Conservation (phyloP, 2,888 invertebrate species). For the Cynaeus angustus region DNA sequence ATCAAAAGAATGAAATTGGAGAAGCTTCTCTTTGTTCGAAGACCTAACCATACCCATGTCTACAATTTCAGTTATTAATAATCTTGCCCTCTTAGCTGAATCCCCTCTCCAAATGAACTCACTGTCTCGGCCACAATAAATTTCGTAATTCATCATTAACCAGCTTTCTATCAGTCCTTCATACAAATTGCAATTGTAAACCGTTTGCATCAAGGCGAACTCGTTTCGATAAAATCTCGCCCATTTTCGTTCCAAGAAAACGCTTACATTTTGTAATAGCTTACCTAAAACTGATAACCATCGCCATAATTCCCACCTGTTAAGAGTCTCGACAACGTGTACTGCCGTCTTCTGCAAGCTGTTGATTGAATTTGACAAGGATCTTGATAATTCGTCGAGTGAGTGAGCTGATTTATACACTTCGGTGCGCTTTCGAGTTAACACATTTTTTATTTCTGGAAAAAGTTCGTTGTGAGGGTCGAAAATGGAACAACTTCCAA, state of each 20-base stretch:
- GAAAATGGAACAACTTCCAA: neutral
- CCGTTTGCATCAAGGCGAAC: conserved; percentile 11
- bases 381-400: conserved; percentile 76
- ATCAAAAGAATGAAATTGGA: too few species aligned
- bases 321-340: conserved; percentile 72
- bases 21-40: too few species aligned
- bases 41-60: too few species aligned
- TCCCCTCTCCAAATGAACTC: too few species aligned
- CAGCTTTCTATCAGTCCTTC: conserved; percentile 14
- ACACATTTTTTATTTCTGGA: conserved; percentile 76
- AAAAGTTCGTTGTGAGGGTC: conserved; percentile 44
- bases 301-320: conserved; percentile 77
- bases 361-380: conserved; percentile 63
- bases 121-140: conserved; percentile 14
- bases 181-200: conserved; percentile 12
- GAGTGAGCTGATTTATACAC: conserved; percentile 76
- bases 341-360: conserved; percentile 64
- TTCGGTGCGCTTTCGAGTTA: conserved; percentile 74
- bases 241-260: neutral
- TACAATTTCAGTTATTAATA: too few species aligned
- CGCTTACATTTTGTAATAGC: conserved; percentile 51
- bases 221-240: conserved; percentile 11
- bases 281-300: conserved; percentile 79
- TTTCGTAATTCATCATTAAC: conserved; percentile 9
- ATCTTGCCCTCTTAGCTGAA: too few species aligned